Base-by-base conservation (phyloP, 30 jellyfish, hydroid and myxozoan species). In the Pseudorhiza aurosa region DNA sequence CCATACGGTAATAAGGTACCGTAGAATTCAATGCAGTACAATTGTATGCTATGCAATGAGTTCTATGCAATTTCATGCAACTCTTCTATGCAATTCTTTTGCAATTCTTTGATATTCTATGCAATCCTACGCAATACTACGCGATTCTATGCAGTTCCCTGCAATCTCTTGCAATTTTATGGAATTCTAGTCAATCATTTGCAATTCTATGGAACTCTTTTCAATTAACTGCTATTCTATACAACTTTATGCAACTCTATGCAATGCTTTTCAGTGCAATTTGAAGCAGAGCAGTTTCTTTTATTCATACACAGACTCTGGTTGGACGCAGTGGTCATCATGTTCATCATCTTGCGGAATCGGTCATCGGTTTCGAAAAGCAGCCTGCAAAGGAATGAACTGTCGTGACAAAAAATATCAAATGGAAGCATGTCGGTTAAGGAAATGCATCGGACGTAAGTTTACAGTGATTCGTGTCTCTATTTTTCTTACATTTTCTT, bases 281-380 rank as follows among this genome's bases (percentile, higher is more conserved):
- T 5, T 39, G 12, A 39, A 7, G 12, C 50, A 39, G 12, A 7
- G 12, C 42, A 58, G 9, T 26, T 17, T 17, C 21, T n/a, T 33
- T 26, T 5, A 39, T 39, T 7, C 50, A n/a, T n/a, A n/a, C n/a
- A n/a, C n/a, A n/a, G n/a, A n/a, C n/a, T n/a, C n/a, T 15, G 59
- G 37, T 3, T 75, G 88, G 88, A 42, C 78, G 4, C 53, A 40
- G 32, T 75, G 88, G 88, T 57, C 88, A 0, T 27, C 88, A 0
- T 75, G 88, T 56, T 75, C 88, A 8, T 57, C 35, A 25, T 24
- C 58, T 0, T 75, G 88, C 42, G 88, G 88, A 0, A 35, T 75
- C 39, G 88, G 88, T 21, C 88, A 56, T 4, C 75, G 88, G n/a
- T 75, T 75, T 58, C 88, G 88, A 4, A 43, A 30, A 43, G 78